Evolutionary conservation across 2,888 invertebrate genomes (phyloP), one percentile per base, ranked within the genome.

Genomic region (Oxyteleia sp.): DNA sequence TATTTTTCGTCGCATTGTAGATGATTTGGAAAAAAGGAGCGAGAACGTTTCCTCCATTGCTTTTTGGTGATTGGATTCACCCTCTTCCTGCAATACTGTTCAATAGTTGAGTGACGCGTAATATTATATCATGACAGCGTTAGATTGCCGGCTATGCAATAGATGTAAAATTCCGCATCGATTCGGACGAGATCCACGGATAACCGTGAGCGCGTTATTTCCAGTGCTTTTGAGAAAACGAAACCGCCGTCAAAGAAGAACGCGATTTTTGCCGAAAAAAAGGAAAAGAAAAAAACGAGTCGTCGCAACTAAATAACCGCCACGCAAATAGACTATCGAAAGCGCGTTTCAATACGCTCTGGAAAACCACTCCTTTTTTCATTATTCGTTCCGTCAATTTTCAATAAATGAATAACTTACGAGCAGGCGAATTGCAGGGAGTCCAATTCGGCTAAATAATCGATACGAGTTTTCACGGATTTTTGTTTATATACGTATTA

Each of bases 41-140:
- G 47, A 38, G 32, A 64, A 35, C 63, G 20, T 55, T 45, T 57
- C 16, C 38, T 71, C 49, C 41, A 57, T 64, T 57, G 63, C 61
- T 69, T 71, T 75, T 57, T 59, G 71, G 64, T 49, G 57, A 75
- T 68, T 64, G 68, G 69, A 75, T 69, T 69, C 55, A 32, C 57
- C 57, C 81, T 61, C 16, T 57, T 49, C n/a, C 32, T 16, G 45
- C 38, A 16, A 63, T 29, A 38, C 68, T 53, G 26, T 51, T 47
- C 68, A 68, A 81, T 64, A 45, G 69, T 43, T 59, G 75, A 75
- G 64, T 71, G 81, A 82, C 75, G 69, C n/a, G n/a, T 75, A 82
- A 75, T 69, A 82, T 82, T 82, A 49, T 63, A 69, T 81, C 68
- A 43, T 35, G 80, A 74, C 68, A 61, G 74, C 80, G 45, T 74